Evolutionary conservation across 2,888 invertebrate species (phyloP), one percentile per base, ranked within the genome.

Genomic region (Agrotis exclamationis): DNA sequence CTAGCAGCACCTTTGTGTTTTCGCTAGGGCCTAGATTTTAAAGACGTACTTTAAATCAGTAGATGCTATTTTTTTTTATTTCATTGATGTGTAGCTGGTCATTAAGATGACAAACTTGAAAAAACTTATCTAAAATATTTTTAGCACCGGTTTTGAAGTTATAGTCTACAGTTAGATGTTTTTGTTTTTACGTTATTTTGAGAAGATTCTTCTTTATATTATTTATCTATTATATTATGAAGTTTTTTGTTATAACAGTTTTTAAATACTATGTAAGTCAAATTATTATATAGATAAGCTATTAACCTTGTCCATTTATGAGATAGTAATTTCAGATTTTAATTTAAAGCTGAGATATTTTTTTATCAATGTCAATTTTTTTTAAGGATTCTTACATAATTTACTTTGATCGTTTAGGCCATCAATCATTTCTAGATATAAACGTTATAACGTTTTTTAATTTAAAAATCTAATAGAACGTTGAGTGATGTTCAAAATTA

Each of bases 21-120:
- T 28, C 5, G 28, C 28, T 28, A 28, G 28, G 5, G 28, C 28
- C 28, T 28, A 24, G 39, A 54, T 24, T 64, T 28, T 64, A 70
- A 24, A 57, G 53, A 45, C n/a, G 20, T 44, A 18, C 68, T 68
- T 67, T 62, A 28, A 59, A 48, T 76, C 22, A 50, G 64, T 70
- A 80, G 60, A 50, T 18, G 22, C 13, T 28, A 45, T 18, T 28
- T 56, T 50, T 51, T 70, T 58, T 59, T 63, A 63, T 50, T 63
- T 68, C 24, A 39, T 54, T 58, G 18, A 14, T 33, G n/a, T 33
- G 6, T n/a, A 39, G 51, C 11, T 56, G 13, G 33, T 63, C 50
- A 63, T 64, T 62, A 63, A n/a, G 22, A 56, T 33, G 44, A 56
- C 14, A 24, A 53, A 14, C 1, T 1, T 33, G 50, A 54, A 66